Percentiles rank a stretch among this genome's conserved stretches.
Evolutionary conservation across 2,113 vertebrate species (phyloP).

Genomic region (Dolichallabes microphthalmus): DNA sequence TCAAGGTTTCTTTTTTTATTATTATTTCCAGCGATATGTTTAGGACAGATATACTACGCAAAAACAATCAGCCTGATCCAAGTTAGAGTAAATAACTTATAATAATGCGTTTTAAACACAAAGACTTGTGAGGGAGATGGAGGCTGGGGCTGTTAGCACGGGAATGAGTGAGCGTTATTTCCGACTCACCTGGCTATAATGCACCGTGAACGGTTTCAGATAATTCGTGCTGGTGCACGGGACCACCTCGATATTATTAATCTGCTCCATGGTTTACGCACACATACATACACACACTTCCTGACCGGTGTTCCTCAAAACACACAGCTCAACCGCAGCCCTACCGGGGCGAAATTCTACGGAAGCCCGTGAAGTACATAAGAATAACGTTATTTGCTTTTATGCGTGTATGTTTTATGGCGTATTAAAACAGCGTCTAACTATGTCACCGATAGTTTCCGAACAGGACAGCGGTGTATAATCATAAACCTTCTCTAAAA

Average conservation of each 20-base stretch:
- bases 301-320: slow-evolving; percentile 63
- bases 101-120: background rate
- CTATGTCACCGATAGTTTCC: background rate
- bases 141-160: slow-evolving; percentile 47
- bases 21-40: background rate
- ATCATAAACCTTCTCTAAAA: background rate
- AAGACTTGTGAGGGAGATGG: background rate
- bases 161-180: slow-evolving; percentile 40
- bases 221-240: slow-evolving; percentile 80
- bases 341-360: slow-evolving; percentile 60
- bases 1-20: background rate
- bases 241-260: slow-evolving; percentile 74
- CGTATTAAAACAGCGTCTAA: background rate
- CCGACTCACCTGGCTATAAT: slow-evolving; percentile 82
- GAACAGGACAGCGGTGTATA: background rate
- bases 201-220: slow-evolving; percentile 79
- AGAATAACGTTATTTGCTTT: background rate
- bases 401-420: background rate
- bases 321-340: slow-evolving; percentile 53
- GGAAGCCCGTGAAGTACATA: slow-evolving; percentile 67
- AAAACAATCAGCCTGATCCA: background rate
- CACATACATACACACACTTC: slow-evolving; percentile 48
- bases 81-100: background rate
- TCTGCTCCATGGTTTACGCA: slow-evolving; percentile 74
- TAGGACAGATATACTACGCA: background rate